Percentiles rank a stretch among this genome's conserved stretches.
These are phyloP conservation scores for Ernsta delagoae DNA, from an alignment of 2,888 invertebrate genomes.

Conservation along the genomic window DNA sequence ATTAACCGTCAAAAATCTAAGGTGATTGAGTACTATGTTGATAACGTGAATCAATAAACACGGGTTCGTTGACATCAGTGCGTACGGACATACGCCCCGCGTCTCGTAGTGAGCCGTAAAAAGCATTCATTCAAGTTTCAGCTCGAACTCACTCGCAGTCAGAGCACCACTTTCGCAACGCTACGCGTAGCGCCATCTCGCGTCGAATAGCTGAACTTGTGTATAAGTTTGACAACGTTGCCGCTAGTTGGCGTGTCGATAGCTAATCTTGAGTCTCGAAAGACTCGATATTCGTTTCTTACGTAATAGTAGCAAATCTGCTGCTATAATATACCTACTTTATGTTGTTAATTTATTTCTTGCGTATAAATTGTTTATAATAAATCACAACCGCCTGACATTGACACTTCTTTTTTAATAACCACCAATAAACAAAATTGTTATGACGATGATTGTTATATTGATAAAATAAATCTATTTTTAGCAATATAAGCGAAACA, in stretches of 20 bases:
- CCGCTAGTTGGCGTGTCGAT: constrained; percentile 61
- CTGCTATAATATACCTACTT: background rate
- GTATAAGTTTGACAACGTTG: constrained; percentile 47
- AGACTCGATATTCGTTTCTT: constrained; percentile 5
- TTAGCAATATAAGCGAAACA: background rate
- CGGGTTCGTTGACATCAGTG: constrained; percentile 73
- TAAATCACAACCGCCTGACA: background rate
- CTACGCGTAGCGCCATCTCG: constrained; percentile 64
- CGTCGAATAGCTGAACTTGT: constrained; percentile 70
- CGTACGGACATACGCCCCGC: constrained; percentile 65
- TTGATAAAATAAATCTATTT: no score
- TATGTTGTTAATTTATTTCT: background rate
- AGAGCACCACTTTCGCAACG: constrained; percentile 57
- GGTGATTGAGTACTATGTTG: constrained; percentile 42
- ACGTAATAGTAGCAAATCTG: background rate
- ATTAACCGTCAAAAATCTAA: constrained; percentile 33
- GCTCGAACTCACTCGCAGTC: constrained; percentile 49
- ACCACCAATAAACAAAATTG: background rate
- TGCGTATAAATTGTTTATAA: background rate
- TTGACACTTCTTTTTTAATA: background rate
- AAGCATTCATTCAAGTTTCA: constrained; percentile 73
- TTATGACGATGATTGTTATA: no score
- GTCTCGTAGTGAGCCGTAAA: constrained; percentile 63
- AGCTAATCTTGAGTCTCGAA: background rate
- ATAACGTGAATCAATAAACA: constrained; percentile 55